Evolutionary conservation across 2,797 vertebrate genomes (phyloP).

Genomic region (Parotocinclus haroldoi): DNA sequence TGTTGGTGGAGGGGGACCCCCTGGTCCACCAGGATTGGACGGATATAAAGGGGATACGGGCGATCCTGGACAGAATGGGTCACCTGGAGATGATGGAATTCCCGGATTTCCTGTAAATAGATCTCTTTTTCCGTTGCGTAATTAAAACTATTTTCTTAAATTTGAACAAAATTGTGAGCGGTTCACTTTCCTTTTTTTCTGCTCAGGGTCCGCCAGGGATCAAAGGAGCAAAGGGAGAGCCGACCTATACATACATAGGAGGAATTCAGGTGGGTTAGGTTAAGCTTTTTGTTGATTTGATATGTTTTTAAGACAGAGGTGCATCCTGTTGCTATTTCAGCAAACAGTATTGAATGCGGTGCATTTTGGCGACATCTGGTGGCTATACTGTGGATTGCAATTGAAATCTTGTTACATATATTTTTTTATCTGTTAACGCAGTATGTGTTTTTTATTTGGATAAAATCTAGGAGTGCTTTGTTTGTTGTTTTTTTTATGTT

Average conservation of each 20-base stretch:
- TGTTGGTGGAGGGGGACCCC: constrained; percentile 73
- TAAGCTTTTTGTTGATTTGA: no score
- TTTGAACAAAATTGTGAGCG: background rate
- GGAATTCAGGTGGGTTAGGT: constrained; percentile 54
- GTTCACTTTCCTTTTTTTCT: background rate
- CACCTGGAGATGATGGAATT: background rate
- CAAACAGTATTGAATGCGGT: no score
- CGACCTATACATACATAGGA: constrained; percentile 3
- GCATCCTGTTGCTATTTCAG: no score
- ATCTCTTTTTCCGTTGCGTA: background rate
- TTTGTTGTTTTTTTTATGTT: no score
- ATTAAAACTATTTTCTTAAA: background rate
- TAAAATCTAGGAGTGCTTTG: no score
- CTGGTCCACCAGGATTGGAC: constrained; percentile 76
- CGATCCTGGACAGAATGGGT: constrained; percentile 63
- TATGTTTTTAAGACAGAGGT: no score
- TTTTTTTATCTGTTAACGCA: no score
- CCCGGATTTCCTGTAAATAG: background rate
- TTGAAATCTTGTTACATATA: no score
- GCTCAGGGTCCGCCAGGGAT: constrained; percentile 57
- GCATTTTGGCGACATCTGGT: no score
- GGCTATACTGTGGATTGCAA: no score
- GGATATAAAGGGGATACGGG: constrained; percentile 84
- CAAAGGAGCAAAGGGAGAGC: constrained; percentile 67
- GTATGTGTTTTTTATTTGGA: no score